Conservation (phyloP, 1,140 invertebrate genomes). For the Elysia chlorotica region DNA sequence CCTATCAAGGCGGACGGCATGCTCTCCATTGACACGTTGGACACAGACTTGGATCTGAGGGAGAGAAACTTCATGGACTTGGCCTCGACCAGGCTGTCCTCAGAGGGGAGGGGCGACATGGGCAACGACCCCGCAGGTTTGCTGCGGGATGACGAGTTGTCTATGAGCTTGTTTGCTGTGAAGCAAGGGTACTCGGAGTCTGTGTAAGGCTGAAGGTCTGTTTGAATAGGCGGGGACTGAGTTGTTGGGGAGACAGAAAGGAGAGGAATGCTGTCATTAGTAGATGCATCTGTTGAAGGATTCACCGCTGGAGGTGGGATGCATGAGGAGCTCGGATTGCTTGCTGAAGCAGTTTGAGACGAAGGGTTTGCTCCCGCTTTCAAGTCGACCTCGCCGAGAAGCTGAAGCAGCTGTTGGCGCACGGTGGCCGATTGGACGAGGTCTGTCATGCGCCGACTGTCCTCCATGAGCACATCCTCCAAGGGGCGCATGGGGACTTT, state of each 20-base stretch:
- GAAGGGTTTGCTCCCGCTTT: neutral
- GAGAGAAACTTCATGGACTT: neutral
- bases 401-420: conserved; percentile 33
- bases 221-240: neutral
- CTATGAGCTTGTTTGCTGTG: neutral
- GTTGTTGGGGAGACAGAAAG: neutral
- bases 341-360: neutral
- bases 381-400: conserved; percentile 21
- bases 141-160: neutral
- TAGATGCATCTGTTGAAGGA: neutral
- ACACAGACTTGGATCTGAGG: neutral
- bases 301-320: neutral
- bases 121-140: neutral
- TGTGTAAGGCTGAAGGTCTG: neutral
- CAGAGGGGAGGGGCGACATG: neutral
- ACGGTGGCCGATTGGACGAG: conserved; percentile 33
- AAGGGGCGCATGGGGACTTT: conserved; percentile 11
- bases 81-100: neutral
- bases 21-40: neutral
- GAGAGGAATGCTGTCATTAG: neutral
- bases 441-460: conserved; percentile 24
- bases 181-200: neutral
- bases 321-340: too few relatives aligned
- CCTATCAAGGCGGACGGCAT: neutral
- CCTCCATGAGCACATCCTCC: conserved; percentile 27